Evolutionary conservation across 1,140 invertebrate species (phyloP).

Genomic region (Hetaerina americana): DNA sequence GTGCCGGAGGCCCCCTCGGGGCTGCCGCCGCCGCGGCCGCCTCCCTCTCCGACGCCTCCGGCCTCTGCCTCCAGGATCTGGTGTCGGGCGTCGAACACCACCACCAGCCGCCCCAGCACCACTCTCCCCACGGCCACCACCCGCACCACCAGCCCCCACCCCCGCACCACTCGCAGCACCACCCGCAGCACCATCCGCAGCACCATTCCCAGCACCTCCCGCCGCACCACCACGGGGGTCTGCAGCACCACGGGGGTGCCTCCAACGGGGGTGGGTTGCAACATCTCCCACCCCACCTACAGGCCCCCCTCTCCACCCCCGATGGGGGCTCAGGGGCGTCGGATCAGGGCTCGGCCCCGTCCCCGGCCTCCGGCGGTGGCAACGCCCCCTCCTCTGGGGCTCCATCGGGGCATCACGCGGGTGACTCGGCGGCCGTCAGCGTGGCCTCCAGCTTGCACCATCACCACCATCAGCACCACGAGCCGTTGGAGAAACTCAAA

Average conservation of each 20-base stretch:
- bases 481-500: slow-evolving; percentile 70
- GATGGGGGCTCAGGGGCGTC: neutral
- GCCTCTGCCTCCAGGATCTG: slow-evolving; percentile 19
- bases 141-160: neutral
- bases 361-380: neutral
- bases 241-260: slow-evolving; percentile 19
- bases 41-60: slow-evolving; percentile 16
- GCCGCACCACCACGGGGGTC: slow-evolving; percentile 34
- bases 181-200: neutral
- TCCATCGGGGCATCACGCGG: neutral
- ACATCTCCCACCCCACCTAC: neutral
- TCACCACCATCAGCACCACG: slow-evolving; percentile 30
- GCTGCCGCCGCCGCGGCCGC: slow-evolving; percentile 28
- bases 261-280: neutral
- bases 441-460: slow-evolving; percentile 29
- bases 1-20: slow-evolving; percentile 30
- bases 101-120: slow-evolving; percentile 42
- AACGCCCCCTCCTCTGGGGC: neutral
- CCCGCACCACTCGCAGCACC: neutral
- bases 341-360: neutral
- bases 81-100: slow-evolving; percentile 23
- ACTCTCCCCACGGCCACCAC: slow-evolving; percentile 18
- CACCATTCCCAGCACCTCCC: slow-evolving; percentile 26
- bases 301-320: neutral
- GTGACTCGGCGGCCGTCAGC: slow-evolving; percentile 20